Base-by-base conservation (phyloP, 2,113 vertebrate species). In the Chrysemys picta region DNA sequence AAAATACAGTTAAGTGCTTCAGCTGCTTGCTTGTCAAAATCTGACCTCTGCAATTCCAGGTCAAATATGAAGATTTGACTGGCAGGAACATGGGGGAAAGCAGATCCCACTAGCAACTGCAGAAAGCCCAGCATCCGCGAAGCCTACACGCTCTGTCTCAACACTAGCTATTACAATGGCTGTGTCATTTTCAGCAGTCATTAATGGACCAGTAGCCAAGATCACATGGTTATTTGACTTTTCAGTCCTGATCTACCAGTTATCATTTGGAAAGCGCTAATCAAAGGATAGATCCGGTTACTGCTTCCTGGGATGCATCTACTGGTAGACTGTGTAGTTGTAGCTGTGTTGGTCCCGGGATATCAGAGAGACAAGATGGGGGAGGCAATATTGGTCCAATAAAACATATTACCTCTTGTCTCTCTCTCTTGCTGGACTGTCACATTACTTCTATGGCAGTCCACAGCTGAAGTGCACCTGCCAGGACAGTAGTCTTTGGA, bases 101-200 rank as follows among this genome's bases (percentile, higher is more conserved):
- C 8, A 87, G 65, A 57, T 89, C 84, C 83, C 19, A 56, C 0
- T 72, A 80, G 12, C 2, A 69, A 80, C 42, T 82, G 42, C 38
- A 57, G 5, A 0, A 27, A 24, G 11, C 59, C 19, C 42, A 69
- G 53, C 88, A 65, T 11, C 81, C 25, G 42, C 47, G 42, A 49
- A 31, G 35, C 8, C 53, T 35, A 3, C 22, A 57, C 0, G 0
- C 35, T 5, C 57, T 69, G 65, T 65, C 1, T 86, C 31, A 42
- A 1, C 21, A 13, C 62, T 4, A 3, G 29, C 82, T 62, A 85
- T 89, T 80, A 19, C 69, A 80, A 47, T 22, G 82, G 65, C 11
- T 6, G 2, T 1, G 0, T 5, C 22, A 50, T 1, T 4, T n/a
- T 62, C 42, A 78, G 17, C 84, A n/a, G 69, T 16, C 59, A 38